A percentile compares a stretch with the other conserved stretches of the same genome.
These are phyloP conservation scores for Oryzias celebensis DNA, from an alignment of 2,113 vertebrate species.

Conservation along the genomic window DNA sequence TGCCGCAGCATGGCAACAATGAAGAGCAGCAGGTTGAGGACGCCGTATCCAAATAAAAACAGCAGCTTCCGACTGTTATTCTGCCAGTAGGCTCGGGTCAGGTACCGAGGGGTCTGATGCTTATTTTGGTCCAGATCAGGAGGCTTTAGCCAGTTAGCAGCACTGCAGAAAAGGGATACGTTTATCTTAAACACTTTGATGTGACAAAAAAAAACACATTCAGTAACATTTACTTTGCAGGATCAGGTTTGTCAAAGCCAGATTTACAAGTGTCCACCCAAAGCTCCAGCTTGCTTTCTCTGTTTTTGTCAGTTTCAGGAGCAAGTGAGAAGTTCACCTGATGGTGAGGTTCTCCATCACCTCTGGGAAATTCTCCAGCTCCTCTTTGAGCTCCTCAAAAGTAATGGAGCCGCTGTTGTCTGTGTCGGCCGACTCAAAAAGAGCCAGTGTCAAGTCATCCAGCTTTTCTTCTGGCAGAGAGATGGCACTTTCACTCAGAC, in stretches of 20 bases:
- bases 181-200: too few relatives aligned
- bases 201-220: too few relatives aligned
- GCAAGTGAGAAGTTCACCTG: constrained; percentile 70
- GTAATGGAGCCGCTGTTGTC: constrained; percentile 87
- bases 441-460: constrained; percentile 79
- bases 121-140: constrained; percentile 44
- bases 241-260: background rate
- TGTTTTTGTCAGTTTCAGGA: too few relatives aligned
- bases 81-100: constrained; percentile 80
- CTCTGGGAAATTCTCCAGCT: constrained; percentile 84
- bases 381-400: constrained; percentile 86
- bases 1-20: constrained; percentile 67
- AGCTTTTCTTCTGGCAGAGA: constrained; percentile 86
- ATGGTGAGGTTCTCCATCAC: constrained; percentile 91
- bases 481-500: constrained; percentile 85
- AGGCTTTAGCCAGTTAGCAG: constrained; percentile 86
- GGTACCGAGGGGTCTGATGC: constrained; percentile 63
- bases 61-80: constrained; percentile 81
- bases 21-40: constrained; percentile 79
- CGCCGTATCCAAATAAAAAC: constrained; percentile 75
- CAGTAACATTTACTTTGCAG: too few relatives aligned
- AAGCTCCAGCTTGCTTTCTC: too few relatives aligned
- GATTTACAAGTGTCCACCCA: too few relatives aligned
- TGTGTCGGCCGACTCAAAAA: constrained; percentile 85
- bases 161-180: constrained; percentile 49